These are phyloP conservation scores for Pammene aurita DNA, from an alignment of 2,888 invertebrate species.

Conservation along the genomic window DNA sequence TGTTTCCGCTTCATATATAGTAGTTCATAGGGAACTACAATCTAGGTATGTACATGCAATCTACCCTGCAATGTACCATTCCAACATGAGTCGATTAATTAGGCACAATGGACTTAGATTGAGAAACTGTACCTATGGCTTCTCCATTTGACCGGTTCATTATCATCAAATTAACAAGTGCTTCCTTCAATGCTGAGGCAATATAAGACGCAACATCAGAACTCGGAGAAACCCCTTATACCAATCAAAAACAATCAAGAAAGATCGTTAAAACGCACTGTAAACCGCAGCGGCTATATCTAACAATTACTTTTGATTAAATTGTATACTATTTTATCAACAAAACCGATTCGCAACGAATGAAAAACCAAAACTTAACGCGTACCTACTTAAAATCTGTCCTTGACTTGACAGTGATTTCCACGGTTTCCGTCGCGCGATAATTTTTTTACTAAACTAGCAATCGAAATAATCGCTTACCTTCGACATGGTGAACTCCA, in stretches of 20 bases:
- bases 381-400: conserved; percentile 27
- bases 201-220: conserved; percentile 5
- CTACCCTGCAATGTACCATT: background rate
- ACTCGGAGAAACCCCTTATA: conserved; percentile 12
- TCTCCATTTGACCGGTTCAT: conserved; percentile 28
- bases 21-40: too few species aligned
- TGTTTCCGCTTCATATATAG: too few species aligned
- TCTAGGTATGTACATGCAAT: background rate
- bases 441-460: background rate
- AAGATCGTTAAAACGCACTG: conserved; percentile 14
- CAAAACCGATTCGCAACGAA: conserved; percentile 17
- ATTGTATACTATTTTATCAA: conserved; percentile 1
- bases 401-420: conserved; percentile 36
- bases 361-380: conserved; percentile 32
- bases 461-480: conserved; percentile 45
- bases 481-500: conserved; percentile 73
- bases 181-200: conserved; percentile 23
- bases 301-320: conserved; percentile 4
- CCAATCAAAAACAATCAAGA: conserved; percentile 29
- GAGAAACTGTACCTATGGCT: conserved; percentile 22
- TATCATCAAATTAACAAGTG: conserved; percentile 37
- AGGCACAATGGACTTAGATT: conserved; percentile 1
- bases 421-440: background rate
- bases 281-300: conserved; percentile 11
- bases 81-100: conserved; percentile 4